Conservation (phyloP, 2,797 vertebrate genomes). For the Percopsis omiscomaycus region DNA sequence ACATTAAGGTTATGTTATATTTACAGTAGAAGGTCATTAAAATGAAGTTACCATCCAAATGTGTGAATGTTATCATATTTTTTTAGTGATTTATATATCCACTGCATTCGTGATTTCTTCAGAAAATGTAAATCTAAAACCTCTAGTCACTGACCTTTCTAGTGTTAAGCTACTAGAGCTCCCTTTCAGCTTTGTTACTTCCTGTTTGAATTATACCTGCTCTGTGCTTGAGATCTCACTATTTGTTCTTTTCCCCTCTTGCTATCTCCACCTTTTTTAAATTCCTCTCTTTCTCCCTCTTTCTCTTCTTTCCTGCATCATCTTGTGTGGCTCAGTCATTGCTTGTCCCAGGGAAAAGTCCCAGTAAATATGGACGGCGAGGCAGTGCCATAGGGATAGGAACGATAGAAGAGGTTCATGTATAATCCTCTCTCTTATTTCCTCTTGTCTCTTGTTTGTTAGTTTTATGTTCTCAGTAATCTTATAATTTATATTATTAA, state of each 20-base stretch:
- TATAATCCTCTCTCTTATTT: constrained; percentile 72
- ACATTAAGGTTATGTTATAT: too few species aligned
- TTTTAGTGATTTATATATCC: too few species aligned
- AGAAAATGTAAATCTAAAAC: too few species aligned
- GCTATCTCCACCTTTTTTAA: constrained; percentile 25
- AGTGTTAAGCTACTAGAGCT: constrained; percentile 6
- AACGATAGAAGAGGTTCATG: constrained; percentile 98
- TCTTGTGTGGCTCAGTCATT: constrained; percentile 87
- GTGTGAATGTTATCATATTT: too few species aligned
- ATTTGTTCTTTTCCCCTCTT: constrained; percentile 54
- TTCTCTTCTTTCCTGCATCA: constrained; percentile 46
- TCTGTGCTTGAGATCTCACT: constrained; percentile 61
- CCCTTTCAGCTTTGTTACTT: constrained; percentile 39
- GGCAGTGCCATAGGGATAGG: constrained; percentile 99
- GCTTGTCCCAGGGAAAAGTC: constrained; percentile 95
- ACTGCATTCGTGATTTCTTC: too few species aligned
- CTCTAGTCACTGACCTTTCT: too few species aligned
- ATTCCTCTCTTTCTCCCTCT: constrained; percentile 54
- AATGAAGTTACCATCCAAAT: too few species aligned
- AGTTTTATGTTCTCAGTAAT: constrained; percentile 7
- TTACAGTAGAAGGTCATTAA: too few species aligned
- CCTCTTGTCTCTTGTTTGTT: constrained; percentile 19
- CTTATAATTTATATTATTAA: constrained; percentile 15
- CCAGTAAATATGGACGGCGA: constrained; percentile 95
- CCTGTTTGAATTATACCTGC: constrained; percentile 49